These are phyloP conservation scores for Pantherophis vulpinus DNA, from an alignment of 2,797 vertebrate species.

Conservation along the genomic window DNA sequence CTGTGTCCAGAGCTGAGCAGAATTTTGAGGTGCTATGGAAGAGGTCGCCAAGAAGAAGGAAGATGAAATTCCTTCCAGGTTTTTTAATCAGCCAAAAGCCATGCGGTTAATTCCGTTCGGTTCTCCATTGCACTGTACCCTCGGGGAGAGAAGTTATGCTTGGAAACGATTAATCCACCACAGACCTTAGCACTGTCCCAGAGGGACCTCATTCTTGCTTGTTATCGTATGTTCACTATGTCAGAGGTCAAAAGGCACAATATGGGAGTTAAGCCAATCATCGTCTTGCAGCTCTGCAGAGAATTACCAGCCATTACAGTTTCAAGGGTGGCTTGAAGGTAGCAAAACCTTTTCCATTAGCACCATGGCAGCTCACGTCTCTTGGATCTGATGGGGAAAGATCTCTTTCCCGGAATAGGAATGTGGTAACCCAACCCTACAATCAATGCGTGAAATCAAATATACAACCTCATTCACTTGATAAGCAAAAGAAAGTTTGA, in stretches of 20 bases:
- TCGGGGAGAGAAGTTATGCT: conserved; percentile 49
- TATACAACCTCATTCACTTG: conserved; percentile 38
- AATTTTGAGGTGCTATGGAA: conserved; percentile 1
- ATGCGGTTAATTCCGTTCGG: conserved; percentile 22
- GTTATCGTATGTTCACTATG: conserved; percentile 58
- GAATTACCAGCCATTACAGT: conserved; percentile 43
- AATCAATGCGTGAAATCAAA: conserved; percentile 52
- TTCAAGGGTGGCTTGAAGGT: conserved; percentile 27
- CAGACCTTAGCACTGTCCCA: conserved; percentile 62
- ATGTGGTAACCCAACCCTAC: conserved; percentile 39
- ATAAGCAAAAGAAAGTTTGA: conserved; percentile 48
- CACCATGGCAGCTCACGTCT: accelerated
- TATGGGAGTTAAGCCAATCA: conserved; percentile 54
- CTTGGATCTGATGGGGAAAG: conserved; percentile 30
- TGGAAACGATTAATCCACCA: conserved; percentile 59
- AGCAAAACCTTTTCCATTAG: conserved; percentile 43
- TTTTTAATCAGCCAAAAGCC: conserved; percentile 10
- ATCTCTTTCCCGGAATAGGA: conserved; percentile 38
- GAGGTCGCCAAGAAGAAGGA: conserved; percentile 27
- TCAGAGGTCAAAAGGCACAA: conserved; percentile 69
- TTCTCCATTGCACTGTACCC: conserved; percentile 4
- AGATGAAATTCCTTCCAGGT: conserved; percentile 47
- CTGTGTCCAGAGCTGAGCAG: conserved; percentile 35
- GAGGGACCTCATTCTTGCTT: conserved; percentile 55
- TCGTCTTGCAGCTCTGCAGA: conserved; percentile 27